Percentiles rank a stretch among this genome's conserved stretches.
phyloP scores from a whole-genome alignment of 1,140 invertebrate species.

The Dendroctonus valens region DNA sequence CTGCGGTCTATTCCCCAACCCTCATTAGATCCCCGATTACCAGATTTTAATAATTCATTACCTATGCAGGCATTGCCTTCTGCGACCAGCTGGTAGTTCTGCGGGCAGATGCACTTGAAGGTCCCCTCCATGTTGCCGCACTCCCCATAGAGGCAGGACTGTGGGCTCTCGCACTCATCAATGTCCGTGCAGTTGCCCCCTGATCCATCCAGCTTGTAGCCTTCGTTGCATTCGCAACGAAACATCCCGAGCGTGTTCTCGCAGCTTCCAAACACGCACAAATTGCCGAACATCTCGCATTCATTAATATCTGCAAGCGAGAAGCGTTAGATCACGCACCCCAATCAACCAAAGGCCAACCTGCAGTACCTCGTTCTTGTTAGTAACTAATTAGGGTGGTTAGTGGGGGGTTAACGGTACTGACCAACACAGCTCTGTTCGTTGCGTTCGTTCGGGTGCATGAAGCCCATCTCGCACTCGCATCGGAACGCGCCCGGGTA shows the following conservation, averaged over 20 bases:
- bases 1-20: constrained; percentile 64
- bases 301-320: constrained; percentile 66
- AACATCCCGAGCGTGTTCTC: constrained; percentile 89
- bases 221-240: constrained; percentile 79
- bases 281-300: constrained; percentile 78
- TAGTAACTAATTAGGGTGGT: too few species aligned
- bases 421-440: constrained; percentile 62
- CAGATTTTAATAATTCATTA: constrained; percentile 47
- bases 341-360: too few species aligned
- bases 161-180: constrained; percentile 70
- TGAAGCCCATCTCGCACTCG: constrained; percentile 79
- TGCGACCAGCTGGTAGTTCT: constrained; percentile 70
- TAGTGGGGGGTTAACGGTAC: constrained; percentile 10
- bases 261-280: constrained; percentile 83
- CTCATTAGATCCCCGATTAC: not conserved
- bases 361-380: too few species aligned
- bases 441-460: constrained; percentile 66
- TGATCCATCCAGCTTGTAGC: constrained; percentile 75
- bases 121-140: constrained; percentile 81
- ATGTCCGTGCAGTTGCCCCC: constrained; percentile 69
- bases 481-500: constrained; percentile 81
- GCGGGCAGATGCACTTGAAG: constrained; percentile 73
- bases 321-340: too few species aligned
- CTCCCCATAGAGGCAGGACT: constrained; percentile 71
- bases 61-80: constrained; percentile 75